Evolutionary conservation across 2,113 vertebrate species (phyloP).

Genomic region (Macquaria australasica): DNA sequence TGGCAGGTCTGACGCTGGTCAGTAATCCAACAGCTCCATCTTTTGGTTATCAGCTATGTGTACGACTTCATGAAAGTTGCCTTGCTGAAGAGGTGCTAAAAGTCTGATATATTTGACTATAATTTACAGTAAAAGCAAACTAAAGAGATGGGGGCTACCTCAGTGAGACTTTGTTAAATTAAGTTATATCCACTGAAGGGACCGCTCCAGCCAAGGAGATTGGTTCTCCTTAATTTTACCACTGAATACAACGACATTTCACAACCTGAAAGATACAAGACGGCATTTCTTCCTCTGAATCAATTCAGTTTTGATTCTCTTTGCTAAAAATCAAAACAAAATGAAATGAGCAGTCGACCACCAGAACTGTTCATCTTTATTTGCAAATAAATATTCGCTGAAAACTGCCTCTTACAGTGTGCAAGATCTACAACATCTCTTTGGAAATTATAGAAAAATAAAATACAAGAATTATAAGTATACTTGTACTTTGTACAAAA

Average conservation of each 20-base stretch:
- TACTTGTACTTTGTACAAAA: constrained; percentile 99
- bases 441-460: constrained; percentile 99
- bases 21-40: constrained; percentile 62
- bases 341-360: constrained; percentile 77
- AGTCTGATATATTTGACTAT: neutral
- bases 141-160: neutral
- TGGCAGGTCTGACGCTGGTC: neutral
- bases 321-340: constrained; percentile 29
- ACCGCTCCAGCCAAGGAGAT: neutral
- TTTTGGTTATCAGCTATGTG: constrained; percentile 43
- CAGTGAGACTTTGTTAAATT: neutral
- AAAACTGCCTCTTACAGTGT: constrained; percentile 93
- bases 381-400: constrained; percentile 96
- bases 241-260: neutral
- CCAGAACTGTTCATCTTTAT: constrained; percentile 94
- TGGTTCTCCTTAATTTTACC: neutral
- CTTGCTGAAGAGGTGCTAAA: constrained; percentile 7
- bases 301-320: neutral
- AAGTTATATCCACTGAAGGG: neutral
- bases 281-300: neutral
- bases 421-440: constrained; percentile 96
- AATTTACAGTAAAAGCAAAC: neutral
- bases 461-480: constrained; percentile 95
- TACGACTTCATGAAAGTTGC: neutral
- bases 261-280: neutral